These are phyloP conservation scores for Drosophila melanica DNA, from an alignment of 1,140 invertebrate genomes.

Conservation along the genomic window DNA sequence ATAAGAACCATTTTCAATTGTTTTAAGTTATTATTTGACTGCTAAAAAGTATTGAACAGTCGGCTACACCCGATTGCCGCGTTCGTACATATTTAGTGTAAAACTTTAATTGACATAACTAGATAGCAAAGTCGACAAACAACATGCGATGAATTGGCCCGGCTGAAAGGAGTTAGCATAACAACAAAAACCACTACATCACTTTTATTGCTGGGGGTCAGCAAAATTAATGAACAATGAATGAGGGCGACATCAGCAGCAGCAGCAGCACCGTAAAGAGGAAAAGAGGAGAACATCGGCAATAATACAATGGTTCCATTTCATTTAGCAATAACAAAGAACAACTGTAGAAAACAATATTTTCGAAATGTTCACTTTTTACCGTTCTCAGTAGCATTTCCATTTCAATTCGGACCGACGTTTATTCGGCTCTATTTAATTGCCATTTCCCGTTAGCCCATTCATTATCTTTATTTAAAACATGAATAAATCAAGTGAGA, in stretches of 20 bases:
- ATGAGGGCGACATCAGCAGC: constrained; percentile 12
- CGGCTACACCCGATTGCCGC: too few relatives aligned
- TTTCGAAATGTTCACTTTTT: constrained; percentile 55
- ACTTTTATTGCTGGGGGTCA: constrained; percentile 58
- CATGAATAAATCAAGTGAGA: too few relatives aligned
- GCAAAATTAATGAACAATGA: constrained; percentile 67
- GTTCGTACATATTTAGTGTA: constrained; percentile 3
- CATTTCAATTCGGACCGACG: constrained; percentile 18
- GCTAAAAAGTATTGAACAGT: too few relatives aligned
- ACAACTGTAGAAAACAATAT: constrained; percentile 7
- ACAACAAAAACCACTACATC: constrained; percentile 38
- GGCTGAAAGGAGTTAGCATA: constrained; percentile 27
- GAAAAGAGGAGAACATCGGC: neutral
- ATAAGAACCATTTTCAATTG: too few relatives aligned
- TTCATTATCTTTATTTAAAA: constrained; percentile 11
- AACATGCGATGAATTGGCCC: constrained; percentile 17
- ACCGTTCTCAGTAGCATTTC: constrained; percentile 11
- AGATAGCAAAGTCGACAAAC: constrained; percentile 47
- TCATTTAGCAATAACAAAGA: constrained; percentile 71
- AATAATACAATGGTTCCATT: constrained; percentile 60
- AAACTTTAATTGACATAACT: constrained; percentile 72
- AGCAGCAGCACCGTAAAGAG: constrained; percentile 8
- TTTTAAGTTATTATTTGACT: neutral
- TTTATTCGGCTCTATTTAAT: constrained; percentile 38
- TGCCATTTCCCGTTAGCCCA: constrained; percentile 33